phyloP scores from a whole-genome alignment of 1,140 invertebrate genomes.

The Hetaerina americana region DNA sequence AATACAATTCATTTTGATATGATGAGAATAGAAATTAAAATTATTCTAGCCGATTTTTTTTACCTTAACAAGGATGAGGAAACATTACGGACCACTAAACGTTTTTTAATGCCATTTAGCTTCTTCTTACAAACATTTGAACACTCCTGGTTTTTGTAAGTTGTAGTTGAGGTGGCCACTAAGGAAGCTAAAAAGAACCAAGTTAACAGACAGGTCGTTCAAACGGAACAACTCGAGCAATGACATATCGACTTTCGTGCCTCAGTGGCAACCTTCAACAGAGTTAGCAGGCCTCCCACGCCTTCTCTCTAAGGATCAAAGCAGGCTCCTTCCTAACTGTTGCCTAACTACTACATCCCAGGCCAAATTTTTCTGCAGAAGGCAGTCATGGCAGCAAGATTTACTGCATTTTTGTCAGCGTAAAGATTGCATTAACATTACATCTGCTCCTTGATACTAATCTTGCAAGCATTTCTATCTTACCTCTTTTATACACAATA shows the following conservation, averaged over 20 bases:
- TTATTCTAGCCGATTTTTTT: neutral
- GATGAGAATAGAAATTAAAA: neutral
- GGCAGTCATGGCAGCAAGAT: neutral
- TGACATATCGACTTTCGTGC: neutral
- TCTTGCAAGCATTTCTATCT: neutral
- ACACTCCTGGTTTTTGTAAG: neutral
- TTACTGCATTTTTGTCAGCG: neutral
- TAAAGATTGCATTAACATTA: neutral
- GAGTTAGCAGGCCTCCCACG: neutral
- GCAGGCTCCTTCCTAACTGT: neutral
- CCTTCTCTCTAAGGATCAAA: neutral
- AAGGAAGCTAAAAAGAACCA: neutral
- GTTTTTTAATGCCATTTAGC: neutral
- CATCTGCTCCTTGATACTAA: neutral
- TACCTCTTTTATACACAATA: neutral
- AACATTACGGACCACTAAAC: neutral
- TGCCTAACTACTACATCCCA: neutral
- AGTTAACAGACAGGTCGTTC: neutral
- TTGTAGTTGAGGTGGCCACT: neutral
- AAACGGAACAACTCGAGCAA: neutral
- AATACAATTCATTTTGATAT: neutral
- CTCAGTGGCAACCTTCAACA: neutral
- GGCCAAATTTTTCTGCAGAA: neutral
- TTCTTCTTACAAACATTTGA: neutral
- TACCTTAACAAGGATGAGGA: neutral